These are phyloP conservation scores for Carcina quercana DNA, from an alignment of 2,888 invertebrate species.

Conservation along the genomic window DNA sequence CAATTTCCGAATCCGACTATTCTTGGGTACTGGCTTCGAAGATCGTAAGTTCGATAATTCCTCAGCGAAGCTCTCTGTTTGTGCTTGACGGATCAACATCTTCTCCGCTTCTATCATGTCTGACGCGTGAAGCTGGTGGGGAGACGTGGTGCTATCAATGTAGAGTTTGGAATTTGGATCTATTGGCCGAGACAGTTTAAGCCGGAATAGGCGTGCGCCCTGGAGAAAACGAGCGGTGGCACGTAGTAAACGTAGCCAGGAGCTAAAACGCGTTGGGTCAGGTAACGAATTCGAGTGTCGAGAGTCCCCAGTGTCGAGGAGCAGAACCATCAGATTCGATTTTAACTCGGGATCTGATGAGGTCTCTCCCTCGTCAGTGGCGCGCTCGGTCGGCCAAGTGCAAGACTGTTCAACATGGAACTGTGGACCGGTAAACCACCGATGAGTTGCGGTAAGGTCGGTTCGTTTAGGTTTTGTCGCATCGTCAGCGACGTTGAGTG, in stretches of 20 bases:
- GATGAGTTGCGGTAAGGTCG: neutral
- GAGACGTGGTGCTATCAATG: too few relatives aligned
- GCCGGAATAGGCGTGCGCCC: neutral
- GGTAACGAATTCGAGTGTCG: neutral
- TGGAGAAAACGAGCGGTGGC: conserved; percentile 1
- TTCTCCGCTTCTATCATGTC: too few relatives aligned
- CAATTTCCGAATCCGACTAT: conserved; percentile 11
- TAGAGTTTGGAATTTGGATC: too few relatives aligned
- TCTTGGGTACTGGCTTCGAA: conserved; percentile 4
- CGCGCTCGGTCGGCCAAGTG: neutral
- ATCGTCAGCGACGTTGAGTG: conserved; percentile 14
- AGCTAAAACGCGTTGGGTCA: neutral
- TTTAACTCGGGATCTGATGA: neutral
- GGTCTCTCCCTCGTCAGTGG: neutral
- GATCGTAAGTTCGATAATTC: conserved; percentile 9
- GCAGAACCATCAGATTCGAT: neutral
- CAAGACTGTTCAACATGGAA: neutral
- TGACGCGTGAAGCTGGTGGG: too few relatives aligned
- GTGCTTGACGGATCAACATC: too few relatives aligned
- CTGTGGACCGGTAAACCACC: conserved; percentile 1
- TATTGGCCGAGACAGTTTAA: neutral
- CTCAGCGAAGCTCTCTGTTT: conserved; percentile 3
- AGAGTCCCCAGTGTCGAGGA: neutral
- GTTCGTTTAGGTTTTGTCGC: conserved; percentile 4
- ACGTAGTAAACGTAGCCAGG: neutral